Base-by-base conservation (phyloP, 2,888 invertebrate species). In the Lissonota sp. region DNA sequence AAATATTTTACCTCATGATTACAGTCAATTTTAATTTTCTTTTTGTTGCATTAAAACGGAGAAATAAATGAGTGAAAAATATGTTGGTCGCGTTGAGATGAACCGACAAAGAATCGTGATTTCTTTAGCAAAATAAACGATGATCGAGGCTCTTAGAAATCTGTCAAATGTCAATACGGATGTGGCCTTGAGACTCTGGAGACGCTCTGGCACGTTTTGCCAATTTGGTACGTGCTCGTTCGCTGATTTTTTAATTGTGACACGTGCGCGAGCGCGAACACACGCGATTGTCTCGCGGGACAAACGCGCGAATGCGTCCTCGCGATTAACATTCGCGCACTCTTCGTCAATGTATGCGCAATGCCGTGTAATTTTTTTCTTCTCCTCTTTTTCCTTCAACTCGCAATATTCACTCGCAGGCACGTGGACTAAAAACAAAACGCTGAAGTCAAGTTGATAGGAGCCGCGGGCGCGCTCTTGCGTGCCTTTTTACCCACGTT, bases 141-240 rank as follows among this genome's bases (percentile, higher is more conserved):
- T 84, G 79, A 55, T 63, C 69, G 8, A 74, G 66, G 80, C 80
- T 84, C 57, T 67, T 42, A 76, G 55, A 60, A 42, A 62, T 86
- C 83, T 83, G 71, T 60, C 72, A 86, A 86, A 86, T 89, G 88
- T 90, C 88, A 89, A 90, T 89, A 88, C 85, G 84, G 87, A 85
- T 82, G 79, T 86, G 87, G 63, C 92, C 91, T 91, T 92, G 90
- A 85, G 62, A 81, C 69, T 67, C 69, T 80, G 74, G 80, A 82
- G 84, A 79, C 58, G 79, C 74, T 78, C 55, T 77, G 86, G 88
- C 92, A 91, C 91, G 91, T 92, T 87, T 85, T 82, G 79, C 78
- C 81, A 77, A 82, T 82, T 81, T 80, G 76, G 79, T 85, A 88
- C 88, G 88, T 88, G 88, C 86, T 83, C 84, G 72, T 81, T 81